These are phyloP conservation scores for Saturnia pavonia DNA, from an alignment of 2,888 invertebrate species.

Conservation along the genomic window DNA sequence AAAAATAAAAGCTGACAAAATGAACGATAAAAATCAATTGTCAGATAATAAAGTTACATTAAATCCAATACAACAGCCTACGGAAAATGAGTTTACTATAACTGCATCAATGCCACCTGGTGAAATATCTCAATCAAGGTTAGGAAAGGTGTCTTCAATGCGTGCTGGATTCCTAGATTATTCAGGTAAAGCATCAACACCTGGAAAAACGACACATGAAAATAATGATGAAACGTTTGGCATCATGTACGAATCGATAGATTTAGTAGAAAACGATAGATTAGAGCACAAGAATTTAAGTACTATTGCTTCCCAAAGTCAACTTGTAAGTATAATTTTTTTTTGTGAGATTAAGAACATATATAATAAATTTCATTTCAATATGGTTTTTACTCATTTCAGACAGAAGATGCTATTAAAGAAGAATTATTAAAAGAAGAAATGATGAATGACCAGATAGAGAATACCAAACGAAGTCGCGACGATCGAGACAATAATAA, in stretches of 20 bases:
- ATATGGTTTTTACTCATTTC: constrained; percentile 31
- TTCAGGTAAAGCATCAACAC: constrained; percentile 39
- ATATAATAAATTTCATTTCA: background rate
- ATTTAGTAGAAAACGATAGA: constrained; percentile 35
- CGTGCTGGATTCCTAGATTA: constrained; percentile 64
- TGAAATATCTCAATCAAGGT: constrained; percentile 14
- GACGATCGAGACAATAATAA: constrained; percentile 27
- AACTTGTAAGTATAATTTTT: constrained; percentile 52
- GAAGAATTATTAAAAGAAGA: constrained; percentile 65
- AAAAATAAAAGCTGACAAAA: constrained; percentile 34
- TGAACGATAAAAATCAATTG: constrained; percentile 18
- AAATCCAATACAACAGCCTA: constrained; percentile 7
- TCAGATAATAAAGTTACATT: constrained; percentile 12
- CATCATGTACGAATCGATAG: constrained; percentile 36
- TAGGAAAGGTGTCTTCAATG: constrained; percentile 52
- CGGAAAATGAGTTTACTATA: background rate
- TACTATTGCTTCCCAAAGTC: constrained; percentile 51
- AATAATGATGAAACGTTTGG: constrained; percentile 33
- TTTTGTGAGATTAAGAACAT: background rate
- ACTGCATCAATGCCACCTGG: background rate
- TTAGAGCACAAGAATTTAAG: constrained; percentile 37
- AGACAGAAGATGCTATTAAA: constrained; percentile 65
- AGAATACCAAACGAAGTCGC: constrained; percentile 40
- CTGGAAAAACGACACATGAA: constrained; percentile 26
- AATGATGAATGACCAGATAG: constrained; percentile 48